phyloP scores from a whole-genome alignment of 2,888 invertebrate species.

The Muschampia plurimacula region DNA sequence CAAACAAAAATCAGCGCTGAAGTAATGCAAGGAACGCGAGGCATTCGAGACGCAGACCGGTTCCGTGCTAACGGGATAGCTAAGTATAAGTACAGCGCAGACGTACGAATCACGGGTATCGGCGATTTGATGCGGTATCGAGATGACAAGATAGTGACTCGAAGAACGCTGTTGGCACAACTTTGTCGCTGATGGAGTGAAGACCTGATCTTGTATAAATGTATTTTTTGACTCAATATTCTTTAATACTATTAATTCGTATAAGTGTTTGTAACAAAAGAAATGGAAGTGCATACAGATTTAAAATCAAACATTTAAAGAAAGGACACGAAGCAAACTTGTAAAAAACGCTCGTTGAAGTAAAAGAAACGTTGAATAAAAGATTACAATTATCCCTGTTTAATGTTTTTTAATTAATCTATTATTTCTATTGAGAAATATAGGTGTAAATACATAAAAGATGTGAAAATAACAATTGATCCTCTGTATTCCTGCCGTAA shows the following conservation, averaged over 20 bases:
- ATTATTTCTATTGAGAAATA: too few species aligned
- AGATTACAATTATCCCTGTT: too few species aligned
- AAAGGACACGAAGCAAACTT: too few species aligned
- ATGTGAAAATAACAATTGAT: too few species aligned
- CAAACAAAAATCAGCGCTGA: conserved; percentile 38
- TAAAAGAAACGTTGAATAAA: too few species aligned
- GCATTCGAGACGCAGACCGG: conserved; percentile 60
- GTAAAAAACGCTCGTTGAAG: too few species aligned
- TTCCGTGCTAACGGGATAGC: conserved; percentile 66
- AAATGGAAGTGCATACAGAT: neutral
- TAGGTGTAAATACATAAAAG: too few species aligned
- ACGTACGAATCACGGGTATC: conserved; percentile 31
- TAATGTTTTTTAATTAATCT: too few species aligned
- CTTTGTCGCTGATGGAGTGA: neutral
- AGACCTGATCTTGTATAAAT: neutral
- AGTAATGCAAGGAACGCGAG: conserved; percentile 65
- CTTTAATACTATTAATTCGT: neutral
- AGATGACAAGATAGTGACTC: conserved; percentile 15
- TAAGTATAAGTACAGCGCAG: conserved; percentile 45
- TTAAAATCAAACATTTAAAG: neutral
- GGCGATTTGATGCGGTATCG: conserved; percentile 28
- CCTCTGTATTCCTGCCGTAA: too few species aligned
- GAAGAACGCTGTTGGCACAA: neutral
- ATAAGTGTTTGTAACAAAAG: neutral
- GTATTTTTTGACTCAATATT: neutral